Percentiles rank a stretch among this genome's conserved stretches.
Evolutionary conservation across 2,113 vertebrate genomes (phyloP).

Genomic region (Neolamprologus sp.): DNA sequence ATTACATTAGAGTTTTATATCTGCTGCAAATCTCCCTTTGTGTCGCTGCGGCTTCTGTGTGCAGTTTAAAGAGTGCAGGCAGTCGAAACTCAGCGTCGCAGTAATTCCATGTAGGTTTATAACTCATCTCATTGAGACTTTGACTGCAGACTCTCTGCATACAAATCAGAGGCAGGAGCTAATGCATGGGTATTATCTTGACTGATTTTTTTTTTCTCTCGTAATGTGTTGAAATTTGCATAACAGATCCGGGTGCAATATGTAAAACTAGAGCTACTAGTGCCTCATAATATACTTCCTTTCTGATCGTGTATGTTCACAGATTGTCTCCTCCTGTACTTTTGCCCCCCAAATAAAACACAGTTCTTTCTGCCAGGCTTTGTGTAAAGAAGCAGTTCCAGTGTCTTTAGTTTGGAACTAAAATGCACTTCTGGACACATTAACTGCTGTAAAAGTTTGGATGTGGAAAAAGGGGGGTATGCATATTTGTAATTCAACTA

Average conservation of each 20-base stretch:
- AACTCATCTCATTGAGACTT: constrained; percentile 22
- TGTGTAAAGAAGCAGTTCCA: rapidly evolving
- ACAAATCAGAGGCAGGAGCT: neutral
- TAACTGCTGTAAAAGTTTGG: neutral
- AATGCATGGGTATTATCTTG: neutral
- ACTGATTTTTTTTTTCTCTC: neutral
- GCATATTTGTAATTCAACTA: neutral
- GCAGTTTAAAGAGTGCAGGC: constrained; percentile 1
- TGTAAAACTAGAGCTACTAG: neutral
- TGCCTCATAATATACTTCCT: neutral
- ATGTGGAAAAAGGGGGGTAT: neutral
- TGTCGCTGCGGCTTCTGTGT: constrained; percentile 37
- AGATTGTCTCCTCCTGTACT: neutral
- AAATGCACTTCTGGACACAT: rapidly evolving
- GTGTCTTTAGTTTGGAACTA: neutral
- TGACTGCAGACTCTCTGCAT: neutral
- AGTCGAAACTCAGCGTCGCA: neutral
- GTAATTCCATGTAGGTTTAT: neutral
- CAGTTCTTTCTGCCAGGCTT: neutral
- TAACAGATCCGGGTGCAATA: neutral
- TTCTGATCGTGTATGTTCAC: neutral
- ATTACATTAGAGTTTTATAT: constrained; percentile 59
- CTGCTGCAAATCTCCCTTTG: constrained; percentile 47
- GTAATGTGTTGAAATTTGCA: neutral
- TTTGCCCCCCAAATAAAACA: neutral